Evolutionary conservation across 2,113 vertebrate species (phyloP), one percentile per base, ranked within the genome.

Genomic region (Synchiropus splendidus): DNA sequence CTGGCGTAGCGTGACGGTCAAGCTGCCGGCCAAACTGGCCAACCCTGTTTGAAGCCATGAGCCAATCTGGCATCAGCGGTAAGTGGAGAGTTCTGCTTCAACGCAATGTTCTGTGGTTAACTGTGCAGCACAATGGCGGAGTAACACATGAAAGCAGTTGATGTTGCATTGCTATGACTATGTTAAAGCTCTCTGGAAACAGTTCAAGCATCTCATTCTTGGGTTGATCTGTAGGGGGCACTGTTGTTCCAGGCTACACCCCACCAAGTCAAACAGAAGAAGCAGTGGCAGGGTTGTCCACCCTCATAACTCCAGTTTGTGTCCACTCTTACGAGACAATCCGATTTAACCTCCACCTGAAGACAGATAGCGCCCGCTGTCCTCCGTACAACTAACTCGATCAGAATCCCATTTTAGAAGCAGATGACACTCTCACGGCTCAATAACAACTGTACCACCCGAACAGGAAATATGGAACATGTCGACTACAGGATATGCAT

Each of bases 201-300:
- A n/a, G n/a, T n/a, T n/a, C n/a, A n/a, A n/a, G n/a, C n/a, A n/a
- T 8, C 21, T 27, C 8, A 8, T 27, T 8, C 21, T 27, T 27
- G 21, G 8, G 21, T 27, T 34, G 6, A 45, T 63, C 82, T 70
- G 47, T 42, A 59, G 82, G 72, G 78, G 80, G 70, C 82, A 80
- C 59, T 84, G 82, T 82, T 74, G 77, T 38, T 70, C 34, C 79
- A 79, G 58, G 53, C 61, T 67, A 16, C 14, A 38, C 42, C 10
- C 18, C 12, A 36, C 16, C 13, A 10, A 21, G 12, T 3, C n/a
- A 42, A 34, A 16, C 14, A 43, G 35, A 36, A 54, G 16, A 9
- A 59, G 46, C 51, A 57, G 41, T 35, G 38, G 31, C 27, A 49
- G 35, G 32, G 41, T 35, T 48, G 52, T 54, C 64, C 64, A 14